Evolutionary conservation across 2,797 vertebrate species (phyloP), one percentile per base, ranked within the genome.

Genomic region (Trachurus trachurus): DNA sequence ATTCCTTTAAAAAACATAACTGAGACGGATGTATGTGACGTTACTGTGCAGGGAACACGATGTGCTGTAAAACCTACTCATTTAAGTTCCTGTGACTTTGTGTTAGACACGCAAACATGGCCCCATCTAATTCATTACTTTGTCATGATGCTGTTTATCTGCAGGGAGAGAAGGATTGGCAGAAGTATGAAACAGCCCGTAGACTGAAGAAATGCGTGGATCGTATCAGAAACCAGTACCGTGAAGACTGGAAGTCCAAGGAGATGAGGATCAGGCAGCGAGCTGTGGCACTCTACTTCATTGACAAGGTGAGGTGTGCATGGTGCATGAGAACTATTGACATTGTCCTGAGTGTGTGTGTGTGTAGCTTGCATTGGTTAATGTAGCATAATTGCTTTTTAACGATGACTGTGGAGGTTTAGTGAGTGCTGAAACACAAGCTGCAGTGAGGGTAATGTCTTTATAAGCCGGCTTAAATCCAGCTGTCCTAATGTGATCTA

Each of bases 111-210:
- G 54, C 60, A 34, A 62, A 57, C 4, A 29, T 3, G 0, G 29
- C 22, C 45, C 1, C 3, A 2, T 26, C 7, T 74, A 39, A 49
- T 64, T 70, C 4, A 56, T 59, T 31, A 22, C 19, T 45, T n/a
- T 9, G 45, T 6, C 16, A 15, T 8, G n/a, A 12, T 9, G 5
- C 34, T 8, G 10, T 68, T 19, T 60, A 12, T 71, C 64, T 73
- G 37, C 93, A 99, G 98, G 98, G 98, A 62, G 98, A 99, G 90
- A 99, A 99, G 83, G 98, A 99, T 78, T 99, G 98, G 98, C 98
- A 99, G 93, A 99, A 99, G 88, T 99, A 99, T 0, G 98, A 99
- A 93, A 98, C 95, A 0, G 98, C 98, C 58, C 96, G 98, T 58
- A 93, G 96, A 70, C 92, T 99, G 83, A 99, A 99, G 93, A 97